These are phyloP conservation scores for Syritta pipiens DNA, from an alignment of 2,888 invertebrate genomes.

Conservation along the genomic window DNA sequence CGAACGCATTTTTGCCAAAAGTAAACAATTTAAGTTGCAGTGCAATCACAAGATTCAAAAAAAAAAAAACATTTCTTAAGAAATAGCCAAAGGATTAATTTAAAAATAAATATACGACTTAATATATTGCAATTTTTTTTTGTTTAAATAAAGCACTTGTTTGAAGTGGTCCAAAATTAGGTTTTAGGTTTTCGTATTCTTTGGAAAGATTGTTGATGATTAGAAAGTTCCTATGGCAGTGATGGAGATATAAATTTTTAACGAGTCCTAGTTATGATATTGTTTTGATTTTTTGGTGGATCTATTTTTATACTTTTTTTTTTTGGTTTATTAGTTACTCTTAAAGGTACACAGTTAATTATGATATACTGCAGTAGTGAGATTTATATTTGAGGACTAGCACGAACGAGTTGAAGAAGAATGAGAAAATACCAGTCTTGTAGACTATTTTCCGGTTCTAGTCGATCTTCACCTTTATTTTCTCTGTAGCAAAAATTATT, in stretches of 20 bases:
- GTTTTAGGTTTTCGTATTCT: neutral
- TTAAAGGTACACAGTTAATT: constrained; percentile 65
- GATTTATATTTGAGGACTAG: neutral
- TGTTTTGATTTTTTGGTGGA: neutral
- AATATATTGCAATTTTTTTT: constrained; percentile 11
- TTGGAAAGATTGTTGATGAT: neutral
- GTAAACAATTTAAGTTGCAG: neutral
- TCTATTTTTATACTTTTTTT: neutral
- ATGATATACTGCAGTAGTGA: constrained; percentile 56
- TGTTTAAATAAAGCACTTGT: constrained; percentile 51
- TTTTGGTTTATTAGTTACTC: constrained; percentile 37
- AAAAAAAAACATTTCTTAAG: neutral
- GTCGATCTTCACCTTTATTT: too few species aligned
- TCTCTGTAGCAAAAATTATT: too few species aligned
- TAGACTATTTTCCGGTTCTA: too few species aligned
- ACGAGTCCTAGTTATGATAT: neutral
- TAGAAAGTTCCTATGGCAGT: constrained; percentile 35
- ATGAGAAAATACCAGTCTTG: neutral
- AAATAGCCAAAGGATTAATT: constrained; percentile 30
- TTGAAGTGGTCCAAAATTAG: constrained; percentile 53
- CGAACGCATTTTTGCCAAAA: constrained; percentile 23
- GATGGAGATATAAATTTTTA: constrained; percentile 14
- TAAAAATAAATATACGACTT: constrained; percentile 13
- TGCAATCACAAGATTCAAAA: neutral
- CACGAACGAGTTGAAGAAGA: neutral